Conservation (phyloP, 2,113 vertebrate species). For the Cygnus atratus region DNA sequence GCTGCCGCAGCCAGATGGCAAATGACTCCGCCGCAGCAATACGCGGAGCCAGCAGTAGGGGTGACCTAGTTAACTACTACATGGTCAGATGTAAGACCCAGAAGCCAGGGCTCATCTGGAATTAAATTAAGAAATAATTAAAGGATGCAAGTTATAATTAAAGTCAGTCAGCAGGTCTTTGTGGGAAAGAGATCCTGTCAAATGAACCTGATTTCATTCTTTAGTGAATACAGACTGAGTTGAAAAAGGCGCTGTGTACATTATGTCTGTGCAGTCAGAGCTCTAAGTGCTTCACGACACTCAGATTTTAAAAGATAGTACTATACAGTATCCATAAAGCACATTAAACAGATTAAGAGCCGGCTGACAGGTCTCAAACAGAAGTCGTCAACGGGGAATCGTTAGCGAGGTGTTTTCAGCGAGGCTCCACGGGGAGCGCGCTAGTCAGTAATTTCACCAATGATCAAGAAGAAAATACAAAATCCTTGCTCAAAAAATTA, state of each 20-base stretch:
- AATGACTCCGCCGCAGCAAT: background rate
- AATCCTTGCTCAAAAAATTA: constrained; percentile 16
- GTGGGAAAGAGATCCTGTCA: background rate
- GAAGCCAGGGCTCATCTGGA: constrained; percentile 18
- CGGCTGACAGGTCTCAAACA: background rate
- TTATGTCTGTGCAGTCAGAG: background rate
- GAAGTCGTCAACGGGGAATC: background rate
- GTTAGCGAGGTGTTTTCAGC: background rate
- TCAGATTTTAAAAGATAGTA: background rate
- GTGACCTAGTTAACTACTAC: background rate
- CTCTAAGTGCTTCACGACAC: background rate
- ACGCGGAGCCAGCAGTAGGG: background rate
- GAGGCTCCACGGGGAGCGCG: background rate
- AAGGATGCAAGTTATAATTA: constrained; percentile 50
- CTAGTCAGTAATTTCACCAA: background rate
- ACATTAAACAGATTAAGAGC: background rate
- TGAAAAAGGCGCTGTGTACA: background rate
- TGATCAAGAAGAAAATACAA: background rate
- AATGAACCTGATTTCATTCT: background rate
- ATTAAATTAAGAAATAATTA: constrained; percentile 46
- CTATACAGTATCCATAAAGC: background rate
- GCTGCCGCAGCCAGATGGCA: background rate
- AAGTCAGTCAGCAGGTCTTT: background rate
- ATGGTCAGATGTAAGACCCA: background rate
- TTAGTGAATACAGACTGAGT: background rate